A percentile compares a stretch with the other conserved stretches of the same genome.
Evolutionary conservation across 1,140 invertebrate species (phyloP).

Genomic region (Drosophila obscura): DNA sequence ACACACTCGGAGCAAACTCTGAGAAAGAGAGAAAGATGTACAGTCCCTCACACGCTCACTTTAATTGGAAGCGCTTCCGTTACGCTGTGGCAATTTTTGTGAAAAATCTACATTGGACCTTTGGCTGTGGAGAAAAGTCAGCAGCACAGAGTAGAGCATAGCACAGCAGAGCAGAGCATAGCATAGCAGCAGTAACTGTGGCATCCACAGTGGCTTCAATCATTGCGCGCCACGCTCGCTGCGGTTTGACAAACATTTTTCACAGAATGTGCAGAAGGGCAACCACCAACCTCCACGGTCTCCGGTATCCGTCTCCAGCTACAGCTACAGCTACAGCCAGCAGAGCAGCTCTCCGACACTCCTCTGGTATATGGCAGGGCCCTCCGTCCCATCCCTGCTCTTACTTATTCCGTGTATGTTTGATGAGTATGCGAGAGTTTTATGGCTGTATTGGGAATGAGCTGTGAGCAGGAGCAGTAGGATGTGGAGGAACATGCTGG

Average conservation of each 20-base stretch:
- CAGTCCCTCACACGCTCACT: conserved; percentile 65
- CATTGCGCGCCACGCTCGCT: conserved; percentile 75
- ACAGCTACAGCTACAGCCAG: conserved; percentile 12
- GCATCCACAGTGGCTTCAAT: conserved; percentile 75
- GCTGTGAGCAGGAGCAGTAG: conserved; percentile 32
- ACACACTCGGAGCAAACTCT: background rate
- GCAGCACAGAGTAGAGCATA: conserved; percentile 22
- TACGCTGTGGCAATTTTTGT: conserved; percentile 72
- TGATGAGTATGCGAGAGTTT: conserved; percentile 80
- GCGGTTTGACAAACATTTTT: conserved; percentile 81
- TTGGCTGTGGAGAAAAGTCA: conserved; percentile 33
- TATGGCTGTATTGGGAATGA: conserved; percentile 79
- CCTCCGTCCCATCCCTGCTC: background rate
- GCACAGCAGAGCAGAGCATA: conserved; percentile 33
- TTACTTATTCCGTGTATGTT: conserved; percentile 63
- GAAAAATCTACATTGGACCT: conserved; percentile 71
- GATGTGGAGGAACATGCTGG: background rate
- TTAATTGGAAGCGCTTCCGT: conserved; percentile 75
- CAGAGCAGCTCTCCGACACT: conserved; percentile 8
- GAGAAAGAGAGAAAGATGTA: conserved; percentile 33
- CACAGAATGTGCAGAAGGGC: conserved; percentile 70
- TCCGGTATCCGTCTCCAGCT: conserved; percentile 3
- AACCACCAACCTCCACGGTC: conserved; percentile 40
- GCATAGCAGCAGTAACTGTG: conserved; percentile 49
- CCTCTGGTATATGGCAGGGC: conserved; percentile 21